Conservation (phyloP, 2,888 invertebrate genomes). For the Macrosiphum euphorbiae region DNA sequence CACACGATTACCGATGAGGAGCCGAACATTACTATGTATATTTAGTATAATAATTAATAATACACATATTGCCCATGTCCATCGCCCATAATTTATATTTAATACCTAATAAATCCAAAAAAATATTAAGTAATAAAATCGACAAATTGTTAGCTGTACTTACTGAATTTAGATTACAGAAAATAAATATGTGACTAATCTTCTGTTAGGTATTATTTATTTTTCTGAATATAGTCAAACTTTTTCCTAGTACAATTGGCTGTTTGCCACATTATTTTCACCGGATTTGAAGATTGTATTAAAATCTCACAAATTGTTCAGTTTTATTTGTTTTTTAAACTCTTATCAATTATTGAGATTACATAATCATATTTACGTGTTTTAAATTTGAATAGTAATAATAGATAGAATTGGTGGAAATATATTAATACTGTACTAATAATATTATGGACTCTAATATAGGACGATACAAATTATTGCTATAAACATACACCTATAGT, state of each 20-base stretch:
- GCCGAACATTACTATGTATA: background rate
- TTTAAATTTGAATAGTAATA: background rate
- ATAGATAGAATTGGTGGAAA: background rate
- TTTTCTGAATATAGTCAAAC: background rate
- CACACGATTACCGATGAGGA: background rate
- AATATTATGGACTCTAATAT: background rate
- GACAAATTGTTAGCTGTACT: background rate
- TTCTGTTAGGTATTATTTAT: background rate
- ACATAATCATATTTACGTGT: slow-evolving; percentile 14
- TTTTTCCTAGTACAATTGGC: background rate
- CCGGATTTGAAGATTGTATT: background rate
- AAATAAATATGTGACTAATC: background rate
- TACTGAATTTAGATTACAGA: background rate
- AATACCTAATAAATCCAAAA: background rate
- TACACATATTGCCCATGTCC: background rate
- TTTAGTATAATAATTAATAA: too few species aligned
- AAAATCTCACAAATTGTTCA: background rate
- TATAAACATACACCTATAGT: background rate
- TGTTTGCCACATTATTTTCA: background rate
- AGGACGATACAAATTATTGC: background rate
- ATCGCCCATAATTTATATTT: background rate
- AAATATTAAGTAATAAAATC: background rate
- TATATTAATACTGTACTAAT: background rate
- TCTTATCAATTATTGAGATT: background rate
- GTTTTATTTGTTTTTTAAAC: background rate